Base-by-base conservation (phyloP, 2,888 invertebrate species). In the Troglohyphantes excavatus region DNA sequence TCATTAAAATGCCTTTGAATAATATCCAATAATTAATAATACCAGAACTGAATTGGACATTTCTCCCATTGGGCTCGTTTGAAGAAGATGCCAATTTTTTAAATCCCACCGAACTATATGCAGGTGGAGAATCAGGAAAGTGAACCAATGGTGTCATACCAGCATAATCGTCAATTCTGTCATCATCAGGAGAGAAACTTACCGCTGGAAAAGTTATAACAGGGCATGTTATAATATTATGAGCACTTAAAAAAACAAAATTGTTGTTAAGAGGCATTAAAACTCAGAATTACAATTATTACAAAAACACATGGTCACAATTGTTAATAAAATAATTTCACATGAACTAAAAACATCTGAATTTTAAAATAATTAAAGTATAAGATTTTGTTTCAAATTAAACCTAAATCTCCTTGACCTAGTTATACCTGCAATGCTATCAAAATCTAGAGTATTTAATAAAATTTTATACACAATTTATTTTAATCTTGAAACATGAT, bases 131-230 rank as follows among this genome's bases (percentile, higher is more conserved):
- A 33, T 63, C 70, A n/a, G 83, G 83, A 46, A 83, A 81, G n/a
- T 21, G 65, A 33, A 84, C 84, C 19, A 90, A 39, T 11, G 89
- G 89, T 5, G 70, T 76, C 7, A n/a, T 53, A 53, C 75, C 70
- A 17, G 9, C 26, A 63, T 43, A 33, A 78, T 78, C 83, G 65
- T 87, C 72, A 19, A 53, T 70, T 46, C 67, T 67, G 29, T 90
- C 89, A 46, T 78, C 86, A 43, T 75, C 82, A 53, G 46, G 53
- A 6, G 75, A 90, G 72, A 90, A 84, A 27, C 87, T 83, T 21
- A 87, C 90, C 68, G 82, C 90, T 90, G 68, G 27, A 68, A 79
- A 70, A 43, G 68, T 76, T 59, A 39, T 39, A 39, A 2, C 39
- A 1, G 39, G n/a, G n/a, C n/a, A n/a, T n/a, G n/a, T n/a, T n/a